A percentile compares a stretch with the other conserved stretches of the same genome.
Evolutionary conservation across 2,113 vertebrate species (phyloP).

Genomic region (Hypomesus transpacificus): DNA sequence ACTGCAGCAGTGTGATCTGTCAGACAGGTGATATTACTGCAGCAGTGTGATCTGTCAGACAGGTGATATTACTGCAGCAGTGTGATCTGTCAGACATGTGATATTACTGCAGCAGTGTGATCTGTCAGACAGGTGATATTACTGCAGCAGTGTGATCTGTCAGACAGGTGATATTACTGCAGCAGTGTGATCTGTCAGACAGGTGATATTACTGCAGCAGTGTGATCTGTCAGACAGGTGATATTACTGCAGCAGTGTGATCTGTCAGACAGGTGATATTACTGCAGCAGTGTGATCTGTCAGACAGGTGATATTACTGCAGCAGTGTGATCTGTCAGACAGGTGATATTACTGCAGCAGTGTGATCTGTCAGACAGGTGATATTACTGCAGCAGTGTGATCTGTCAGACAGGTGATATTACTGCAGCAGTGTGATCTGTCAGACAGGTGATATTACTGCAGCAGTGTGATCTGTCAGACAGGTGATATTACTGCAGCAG

Average conservation of each 20-base stretch:
- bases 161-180: constrained; percentile 32
- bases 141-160: constrained; percentile 15
- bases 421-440: constrained; percentile 15
- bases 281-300: constrained; percentile 15
- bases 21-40: constrained; percentile 32
- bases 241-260: constrained; percentile 30
- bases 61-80: constrained; percentile 31
- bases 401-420: constrained; percentile 17
- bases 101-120: constrained; percentile 30
- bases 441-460: constrained; percentile 32
- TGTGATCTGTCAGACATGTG: no score
- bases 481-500: constrained; percentile 39
- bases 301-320: constrained; percentile 32
- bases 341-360: constrained; percentile 31
- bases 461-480: no score
- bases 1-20: constrained; percentile 15
- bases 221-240: no score
- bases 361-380: no score
- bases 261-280: constrained; percentile 17
- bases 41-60: no score
- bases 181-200: no score
- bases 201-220: constrained; percentile 31
- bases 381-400: constrained; percentile 30
- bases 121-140: constrained; percentile 17
- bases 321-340: no score